These are phyloP conservation scores for Notothenia rossii DNA, from an alignment of 2,113 vertebrate species.

Conservation along the genomic window DNA sequence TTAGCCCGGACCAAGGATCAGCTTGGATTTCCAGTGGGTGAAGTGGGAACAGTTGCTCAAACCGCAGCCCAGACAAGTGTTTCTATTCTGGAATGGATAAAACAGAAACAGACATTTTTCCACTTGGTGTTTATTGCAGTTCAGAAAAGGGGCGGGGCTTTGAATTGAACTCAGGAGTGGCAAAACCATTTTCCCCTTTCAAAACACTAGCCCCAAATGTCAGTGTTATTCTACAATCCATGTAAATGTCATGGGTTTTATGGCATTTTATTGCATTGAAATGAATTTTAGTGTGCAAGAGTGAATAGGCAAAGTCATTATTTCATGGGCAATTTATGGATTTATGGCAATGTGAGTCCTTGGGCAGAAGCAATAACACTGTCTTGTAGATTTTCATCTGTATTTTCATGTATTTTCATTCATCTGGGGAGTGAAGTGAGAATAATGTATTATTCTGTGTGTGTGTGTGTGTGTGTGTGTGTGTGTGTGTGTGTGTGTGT, in stretches of 20 bases:
- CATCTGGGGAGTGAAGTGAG: conserved; percentile 40
- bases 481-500: conserved; percentile 35
- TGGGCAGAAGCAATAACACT: conserved; percentile 24
- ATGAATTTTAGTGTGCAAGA: conserved; percentile 32
- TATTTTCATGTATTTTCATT: conserved; percentile 16
- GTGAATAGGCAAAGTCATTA: conserved; percentile 23
- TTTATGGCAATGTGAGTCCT: conserved; percentile 18
- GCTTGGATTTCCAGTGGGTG: conserved; percentile 65
- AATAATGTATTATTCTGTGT: conserved; percentile 38
- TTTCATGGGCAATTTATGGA: conserved; percentile 49
- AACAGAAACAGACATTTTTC: conserved; percentile 62
- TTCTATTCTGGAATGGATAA: conserved; percentile 55
- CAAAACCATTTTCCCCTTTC: conserved; percentile 43
- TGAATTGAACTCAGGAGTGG: conserved; percentile 41
- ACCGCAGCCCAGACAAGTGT: conserved; percentile 62
- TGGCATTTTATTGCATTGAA: conserved; percentile 34
- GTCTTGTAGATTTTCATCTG: conserved; percentile 36
- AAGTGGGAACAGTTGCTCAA: conserved; percentile 65
- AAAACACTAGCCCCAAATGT: conserved; percentile 49
- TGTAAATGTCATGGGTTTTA: conserved; percentile 56
- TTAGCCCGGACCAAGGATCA: conserved; percentile 26
- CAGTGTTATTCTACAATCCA: conserved; percentile 23
- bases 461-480: conserved; percentile 30
- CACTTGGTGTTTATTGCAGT: conserved; percentile 49
- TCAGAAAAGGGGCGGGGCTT: conserved; percentile 48